phyloP scores from a whole-genome alignment of 2,113 vertebrate genomes.

The Epinephelus moara region DNA sequence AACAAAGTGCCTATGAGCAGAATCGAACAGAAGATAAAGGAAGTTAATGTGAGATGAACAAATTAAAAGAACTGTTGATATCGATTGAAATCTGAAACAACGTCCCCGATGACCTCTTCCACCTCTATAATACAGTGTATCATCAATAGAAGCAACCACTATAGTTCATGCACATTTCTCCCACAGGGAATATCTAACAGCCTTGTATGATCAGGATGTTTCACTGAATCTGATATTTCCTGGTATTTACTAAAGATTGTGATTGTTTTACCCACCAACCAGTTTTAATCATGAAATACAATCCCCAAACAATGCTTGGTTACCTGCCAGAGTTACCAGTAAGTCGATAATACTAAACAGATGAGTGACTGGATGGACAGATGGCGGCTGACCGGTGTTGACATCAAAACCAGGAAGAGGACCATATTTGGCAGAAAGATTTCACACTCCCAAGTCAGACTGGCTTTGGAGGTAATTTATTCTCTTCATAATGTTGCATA shows the following conservation, averaged over 20 bases:
- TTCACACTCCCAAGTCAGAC: conserved; percentile 43
- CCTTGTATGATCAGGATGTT: background rate
- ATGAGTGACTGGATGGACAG: conserved; percentile 54
- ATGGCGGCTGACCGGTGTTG: conserved; percentile 60
- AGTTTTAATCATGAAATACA: conserved; percentile 47
- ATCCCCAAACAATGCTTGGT: conserved; percentile 66
- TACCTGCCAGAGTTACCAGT: conserved; percentile 55
- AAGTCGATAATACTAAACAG: conserved; percentile 63
- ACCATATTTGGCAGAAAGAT: conserved; percentile 39
- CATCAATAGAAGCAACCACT: conserved; percentile 6
- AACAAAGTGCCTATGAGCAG: background rate
- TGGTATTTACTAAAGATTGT: conserved; percentile 26
- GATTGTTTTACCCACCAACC: conserved; percentile 29
- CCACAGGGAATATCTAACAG: background rate
- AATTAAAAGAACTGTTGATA: background rate
- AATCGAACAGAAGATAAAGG: background rate
- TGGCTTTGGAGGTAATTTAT: conserved; percentile 37
- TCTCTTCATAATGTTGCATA: conserved; percentile 40
- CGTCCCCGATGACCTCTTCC: conserved; percentile 12
- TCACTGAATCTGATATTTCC: conserved; percentile 8
- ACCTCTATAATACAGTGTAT: conserved; percentile 21
- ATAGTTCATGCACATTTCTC: background rate
- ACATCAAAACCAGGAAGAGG: conserved; percentile 47
- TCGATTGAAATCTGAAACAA: conserved; percentile 30
- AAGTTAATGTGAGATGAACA: background rate